These are phyloP conservation scores for Verasper variegatus DNA, from an alignment of 2,113 vertebrate species.

Conservation along the genomic window DNA sequence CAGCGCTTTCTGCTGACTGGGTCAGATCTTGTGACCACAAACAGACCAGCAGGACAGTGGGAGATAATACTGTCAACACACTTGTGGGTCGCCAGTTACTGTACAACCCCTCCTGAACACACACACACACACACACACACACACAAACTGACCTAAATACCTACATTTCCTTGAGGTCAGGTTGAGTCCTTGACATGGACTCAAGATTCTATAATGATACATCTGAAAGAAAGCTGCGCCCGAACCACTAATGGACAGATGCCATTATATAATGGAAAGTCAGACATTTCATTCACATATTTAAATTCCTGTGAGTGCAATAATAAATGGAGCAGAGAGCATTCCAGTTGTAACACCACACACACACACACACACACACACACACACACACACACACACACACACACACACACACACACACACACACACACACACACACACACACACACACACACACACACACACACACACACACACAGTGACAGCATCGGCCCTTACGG, in stretches of 20 bases:
- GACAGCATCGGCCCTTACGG: conserved; percentile 58
- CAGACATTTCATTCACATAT: conserved; percentile 60
- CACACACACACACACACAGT: conserved; percentile 20
- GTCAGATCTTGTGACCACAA: conserved; percentile 58
- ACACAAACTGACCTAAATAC: conserved; percentile 43
- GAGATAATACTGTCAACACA: conserved; percentile 62
- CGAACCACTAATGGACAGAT: conserved; percentile 64
- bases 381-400: conserved; percentile 13
- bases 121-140: conserved; percentile 25
- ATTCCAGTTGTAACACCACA: conserved; percentile 37
- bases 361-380: conserved; percentile 12
- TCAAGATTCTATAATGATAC: conserved; percentile 54
- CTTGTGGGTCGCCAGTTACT: conserved; percentile 27
- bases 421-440: conserved; percentile 19
- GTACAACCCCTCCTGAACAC: conserved; percentile 19
- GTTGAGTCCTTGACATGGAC: conserved; percentile 37
- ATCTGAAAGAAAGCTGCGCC: conserved; percentile 33
- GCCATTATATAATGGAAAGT: conserved; percentile 56
- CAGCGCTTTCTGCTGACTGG: conserved; percentile 69
- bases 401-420: conserved; percentile 7
- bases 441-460: conserved; percentile 4
- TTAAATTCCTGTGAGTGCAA: conserved; percentile 54
- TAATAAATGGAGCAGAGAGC: conserved; percentile 52
- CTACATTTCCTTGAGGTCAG: conserved; percentile 54
- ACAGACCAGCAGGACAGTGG: conserved; percentile 45